Conservation (phyloP, 2,113 vertebrate species). For the Burhinus bistriatus region DNA sequence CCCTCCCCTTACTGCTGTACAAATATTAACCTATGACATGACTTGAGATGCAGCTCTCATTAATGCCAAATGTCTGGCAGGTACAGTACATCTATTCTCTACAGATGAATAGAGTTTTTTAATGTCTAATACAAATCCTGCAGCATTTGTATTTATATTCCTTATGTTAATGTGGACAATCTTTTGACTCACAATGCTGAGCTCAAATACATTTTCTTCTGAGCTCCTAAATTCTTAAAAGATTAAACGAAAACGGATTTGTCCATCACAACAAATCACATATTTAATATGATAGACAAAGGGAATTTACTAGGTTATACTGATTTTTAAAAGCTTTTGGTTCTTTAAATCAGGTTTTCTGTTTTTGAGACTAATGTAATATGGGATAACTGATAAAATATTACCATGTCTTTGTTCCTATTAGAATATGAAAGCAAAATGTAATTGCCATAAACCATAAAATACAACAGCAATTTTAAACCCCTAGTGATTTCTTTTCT, state of each 20-base stretch:
- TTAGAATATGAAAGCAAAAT: slow-evolving; percentile 28
- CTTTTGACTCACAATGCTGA: slow-evolving; percentile 25
- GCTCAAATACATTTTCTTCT: slow-evolving; percentile 41
- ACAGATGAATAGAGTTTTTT: slow-evolving; percentile 10
- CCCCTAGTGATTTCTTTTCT: not conserved
- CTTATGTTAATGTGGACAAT: slow-evolving; percentile 42
- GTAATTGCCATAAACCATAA: not conserved
- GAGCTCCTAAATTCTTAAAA: slow-evolving; percentile 25
- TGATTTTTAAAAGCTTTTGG: slow-evolving; percentile 42
- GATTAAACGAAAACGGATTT: slow-evolving; percentile 53
- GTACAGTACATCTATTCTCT: slow-evolving; percentile 14
- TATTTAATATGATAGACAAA: slow-evolving; percentile 57
- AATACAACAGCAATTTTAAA: slow-evolving; percentile 12
- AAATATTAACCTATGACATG: not conserved
- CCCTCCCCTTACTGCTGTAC: not conserved
- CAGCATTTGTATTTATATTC: slow-evolving; percentile 49
- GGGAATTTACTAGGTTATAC: slow-evolving; percentile 28
- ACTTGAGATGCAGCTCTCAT: slow-evolving; percentile 8
- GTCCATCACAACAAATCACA: slow-evolving; percentile 56
- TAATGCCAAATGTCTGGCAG: not conserved
- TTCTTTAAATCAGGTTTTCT: slow-evolving; percentile 31
- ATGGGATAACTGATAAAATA: slow-evolving; percentile 19
- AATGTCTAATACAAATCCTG: slow-evolving; percentile 20
- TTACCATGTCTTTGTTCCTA: not conserved
- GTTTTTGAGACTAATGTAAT: not conserved